A percentile compares a stretch with the other conserved stretches of the same genome.
phyloP scores from a whole-genome alignment of 2,797 vertebrate species.

The Taeniopygia guttata region DNA sequence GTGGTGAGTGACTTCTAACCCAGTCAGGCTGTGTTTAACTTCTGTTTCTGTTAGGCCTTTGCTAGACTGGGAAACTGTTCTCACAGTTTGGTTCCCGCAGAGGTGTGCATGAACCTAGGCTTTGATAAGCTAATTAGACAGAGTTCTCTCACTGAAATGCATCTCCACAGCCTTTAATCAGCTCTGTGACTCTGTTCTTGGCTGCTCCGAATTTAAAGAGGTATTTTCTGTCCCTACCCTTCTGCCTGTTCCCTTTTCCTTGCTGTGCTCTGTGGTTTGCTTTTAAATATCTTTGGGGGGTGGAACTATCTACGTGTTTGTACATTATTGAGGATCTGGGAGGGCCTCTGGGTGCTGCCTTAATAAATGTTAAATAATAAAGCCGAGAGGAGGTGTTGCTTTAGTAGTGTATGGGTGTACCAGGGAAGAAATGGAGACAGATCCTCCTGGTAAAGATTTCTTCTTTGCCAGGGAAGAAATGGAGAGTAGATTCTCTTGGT shows the following conservation, averaged over 20 bases:
- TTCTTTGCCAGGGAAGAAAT: background rate
- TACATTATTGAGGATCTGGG: background rate
- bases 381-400: background rate
- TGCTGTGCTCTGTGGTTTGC: background rate
- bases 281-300: background rate
- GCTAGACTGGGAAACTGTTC: background rate
- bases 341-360: background rate
- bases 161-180: background rate
- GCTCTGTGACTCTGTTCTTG: background rate
- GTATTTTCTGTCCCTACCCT: background rate
- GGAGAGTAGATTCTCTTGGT: background rate
- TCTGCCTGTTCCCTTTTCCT: background rate
- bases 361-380: background rate
- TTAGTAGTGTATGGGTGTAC: background rate
- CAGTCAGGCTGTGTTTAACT: background rate
- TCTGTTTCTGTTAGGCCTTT: constrained; percentile 3
- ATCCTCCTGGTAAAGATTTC: too few relatives aligned
- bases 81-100: constrained; percentile 23
- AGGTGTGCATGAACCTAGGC: constrained; percentile 19
- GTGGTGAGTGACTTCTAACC: background rate
- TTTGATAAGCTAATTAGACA: constrained; percentile 52
- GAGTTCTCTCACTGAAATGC: background rate
- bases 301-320: background rate
- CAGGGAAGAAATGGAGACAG: background rate
- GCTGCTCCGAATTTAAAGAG: background rate